phyloP scores from a whole-genome alignment of 2,888 invertebrate genomes.

The Holacanthella duospinosa region DNA sequence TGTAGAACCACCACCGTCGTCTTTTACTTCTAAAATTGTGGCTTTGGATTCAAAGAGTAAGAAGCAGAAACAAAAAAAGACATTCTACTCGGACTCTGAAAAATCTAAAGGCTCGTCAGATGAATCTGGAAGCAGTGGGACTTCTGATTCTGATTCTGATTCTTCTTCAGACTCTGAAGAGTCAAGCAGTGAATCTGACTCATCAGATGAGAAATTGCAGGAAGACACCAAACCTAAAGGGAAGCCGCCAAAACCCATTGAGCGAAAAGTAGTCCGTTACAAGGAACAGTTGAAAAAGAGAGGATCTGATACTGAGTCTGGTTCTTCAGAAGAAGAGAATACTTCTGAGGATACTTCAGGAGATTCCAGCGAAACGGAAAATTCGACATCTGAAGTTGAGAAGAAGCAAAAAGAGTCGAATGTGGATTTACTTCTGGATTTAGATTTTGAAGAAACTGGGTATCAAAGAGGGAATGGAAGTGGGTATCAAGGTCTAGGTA shows the following conservation, averaged over 20 bases:
- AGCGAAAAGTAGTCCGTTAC: constrained; percentile 32
- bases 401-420: constrained; percentile 31
- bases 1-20: constrained; percentile 47
- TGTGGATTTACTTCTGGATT: constrained; percentile 29
- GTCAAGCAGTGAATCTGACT: constrained; percentile 11
- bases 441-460: constrained; percentile 16
- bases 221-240: constrained; percentile 5
- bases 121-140: constrained; percentile 18
- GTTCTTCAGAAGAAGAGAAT: constrained; percentile 30
- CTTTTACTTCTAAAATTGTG: background rate
- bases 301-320: constrained; percentile 21
- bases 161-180: constrained; percentile 1
- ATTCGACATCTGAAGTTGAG: constrained; percentile 26
- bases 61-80: constrained; percentile 47
- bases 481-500: too few relatives aligned
- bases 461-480: constrained; percentile 13
- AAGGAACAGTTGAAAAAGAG: constrained; percentile 28
- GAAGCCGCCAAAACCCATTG: constrained; percentile 14
- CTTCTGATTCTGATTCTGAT: background rate
- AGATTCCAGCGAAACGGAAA: constrained; percentile 19
- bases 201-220: constrained; percentile 32
- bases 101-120: constrained; percentile 36
- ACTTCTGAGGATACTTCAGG: constrained; percentile 32
- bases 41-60: constrained; percentile 19
- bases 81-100: constrained; percentile 54